Evolutionary conservation across 2,113 vertebrate species (phyloP), one percentile per base, ranked within the genome.

Genomic region (Myrmophylax atrothorax): DNA sequence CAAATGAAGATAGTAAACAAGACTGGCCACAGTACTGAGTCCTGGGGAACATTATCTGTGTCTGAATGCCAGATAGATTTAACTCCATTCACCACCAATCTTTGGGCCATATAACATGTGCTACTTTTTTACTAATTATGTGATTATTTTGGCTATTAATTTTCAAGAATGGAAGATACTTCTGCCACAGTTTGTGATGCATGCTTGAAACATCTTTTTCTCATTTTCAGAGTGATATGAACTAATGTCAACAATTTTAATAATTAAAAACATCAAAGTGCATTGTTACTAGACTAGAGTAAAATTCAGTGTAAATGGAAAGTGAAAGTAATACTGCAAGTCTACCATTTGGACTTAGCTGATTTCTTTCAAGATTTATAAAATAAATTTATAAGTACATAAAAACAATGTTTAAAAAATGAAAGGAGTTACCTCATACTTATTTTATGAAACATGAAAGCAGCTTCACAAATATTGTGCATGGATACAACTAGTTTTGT

Each of bases 11-110:
- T 12, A 11, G n/a, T 33, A 24, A 66, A 24, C 12, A 42, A 23
- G 7, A 52, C 12, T 24, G 17, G 29, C 7, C 33, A 33, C 46
- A 62, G 2, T 4, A 22, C 7, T 53, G 22, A 35, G 11, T 23
- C 6, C 20, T 58, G 15, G 23, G 33, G 5, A 79, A 6, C 4
- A 8, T 8, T 4, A 5, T 7, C 42, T 35, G 17, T 20, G 2
- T 42, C 33, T 2, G 1, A 10, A 22, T 2, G 0, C 14, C 4
- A 72, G 9, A 49, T 59, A 10, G 11, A 18, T 66, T 69, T 33
- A 44, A 40, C 9, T 56, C 29, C 12, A 12, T 37, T 64, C 28
- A 26, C 25, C 6, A 24, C 22, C 18, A 42, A 8, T 11, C 20
- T 67, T 55, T 52, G 19, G 28, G 3, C 10, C 4, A 19, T 28